These are phyloP conservation scores for Aphrophora alni DNA, from an alignment of 2,888 invertebrate species.

Conservation along the genomic window DNA sequence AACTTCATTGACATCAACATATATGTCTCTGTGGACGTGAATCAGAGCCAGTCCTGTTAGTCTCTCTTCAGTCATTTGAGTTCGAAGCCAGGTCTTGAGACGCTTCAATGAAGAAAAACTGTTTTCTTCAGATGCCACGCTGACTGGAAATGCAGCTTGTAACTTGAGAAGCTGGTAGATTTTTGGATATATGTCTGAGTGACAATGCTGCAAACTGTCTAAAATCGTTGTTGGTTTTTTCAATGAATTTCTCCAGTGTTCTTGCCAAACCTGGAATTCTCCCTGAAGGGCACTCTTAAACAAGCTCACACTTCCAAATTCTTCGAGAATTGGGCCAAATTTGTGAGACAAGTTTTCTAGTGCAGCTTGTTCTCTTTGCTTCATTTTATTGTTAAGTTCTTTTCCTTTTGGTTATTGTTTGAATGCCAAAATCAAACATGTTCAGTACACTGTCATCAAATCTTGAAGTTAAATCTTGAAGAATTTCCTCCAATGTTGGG, in stretches of 20 bases:
- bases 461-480: no score
- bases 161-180: constrained; percentile 44
- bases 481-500: constrained; percentile 52
- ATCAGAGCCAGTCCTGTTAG: constrained; percentile 45
- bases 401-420: no score
- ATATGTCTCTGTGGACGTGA: constrained; percentile 3
- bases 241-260: constrained; percentile 46
- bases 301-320: no score
- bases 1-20: constrained; percentile 32
- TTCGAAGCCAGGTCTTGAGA: constrained; percentile 47
- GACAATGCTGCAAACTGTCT: constrained; percentile 46
- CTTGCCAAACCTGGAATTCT: neutral
- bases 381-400: no score
- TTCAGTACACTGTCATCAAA: constrained; percentile 20
- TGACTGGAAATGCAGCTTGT: constrained; percentile 48
- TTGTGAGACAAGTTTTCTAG: no score
- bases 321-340: no score
- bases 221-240: constrained; percentile 43
- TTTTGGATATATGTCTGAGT: constrained; percentile 45
- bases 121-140: constrained; percentile 47
- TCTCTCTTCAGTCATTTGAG: constrained; percentile 45
- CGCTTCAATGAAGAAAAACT: constrained; percentile 47
- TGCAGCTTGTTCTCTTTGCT: no score
- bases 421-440: no score
- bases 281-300: no score